A percentile compares a stretch with the other conserved stretches of the same genome.
These are phyloP conservation scores for Regulus satrapa DNA, from an alignment of 2,113 vertebrate species.

Conservation along the genomic window DNA sequence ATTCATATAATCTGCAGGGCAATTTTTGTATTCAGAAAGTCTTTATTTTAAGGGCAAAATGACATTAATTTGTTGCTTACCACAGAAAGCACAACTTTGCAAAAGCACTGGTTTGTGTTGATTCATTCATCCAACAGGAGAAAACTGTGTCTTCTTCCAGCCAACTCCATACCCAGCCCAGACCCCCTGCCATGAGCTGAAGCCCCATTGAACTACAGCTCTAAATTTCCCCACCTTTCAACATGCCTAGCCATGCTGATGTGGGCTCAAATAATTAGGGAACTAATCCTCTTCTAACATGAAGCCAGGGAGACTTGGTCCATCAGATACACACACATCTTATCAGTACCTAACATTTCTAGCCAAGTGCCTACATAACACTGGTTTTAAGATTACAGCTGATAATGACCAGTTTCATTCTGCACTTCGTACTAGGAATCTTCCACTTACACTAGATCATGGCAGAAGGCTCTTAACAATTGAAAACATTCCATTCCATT, in stretches of 20 bases:
- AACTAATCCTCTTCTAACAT: background rate
- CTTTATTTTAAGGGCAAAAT: background rate
- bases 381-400: background rate
- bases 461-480: background rate
- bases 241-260: background rate
- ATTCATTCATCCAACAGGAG: background rate
- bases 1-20: background rate
- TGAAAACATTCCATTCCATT: background rate
- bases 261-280: background rate
- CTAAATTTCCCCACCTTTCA: background rate
- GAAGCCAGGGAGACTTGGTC: background rate
- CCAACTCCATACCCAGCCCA: background rate
- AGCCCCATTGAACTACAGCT: background rate
- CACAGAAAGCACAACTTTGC: background rate
- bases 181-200: accelerated
- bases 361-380: background rate
- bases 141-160: background rate
- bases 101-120: background rate
- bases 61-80: background rate
- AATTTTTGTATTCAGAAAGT: background rate
- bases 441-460: background rate
- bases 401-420: background rate
- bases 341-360: background rate
- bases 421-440: background rate
- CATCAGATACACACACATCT: background rate